Conservation (phyloP, 2,888 invertebrate species). For the Perithous albicinctus region DNA sequence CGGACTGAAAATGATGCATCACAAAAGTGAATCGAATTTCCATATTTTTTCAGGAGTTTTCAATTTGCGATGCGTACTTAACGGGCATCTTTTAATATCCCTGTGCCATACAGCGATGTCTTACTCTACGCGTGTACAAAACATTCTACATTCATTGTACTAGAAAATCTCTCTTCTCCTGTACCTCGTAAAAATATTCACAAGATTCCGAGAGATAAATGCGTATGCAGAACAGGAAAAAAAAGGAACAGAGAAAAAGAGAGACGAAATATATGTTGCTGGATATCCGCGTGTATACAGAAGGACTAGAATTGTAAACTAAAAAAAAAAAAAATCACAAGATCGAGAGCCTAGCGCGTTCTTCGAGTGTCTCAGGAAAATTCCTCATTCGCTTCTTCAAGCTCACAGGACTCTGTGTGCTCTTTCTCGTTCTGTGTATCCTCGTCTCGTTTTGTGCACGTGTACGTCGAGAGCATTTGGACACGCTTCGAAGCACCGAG, state of each 20-base stretch:
- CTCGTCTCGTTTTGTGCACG: conserved; percentile 8
- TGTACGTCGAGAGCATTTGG: conserved; percentile 37
- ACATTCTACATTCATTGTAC: conserved; percentile 4
- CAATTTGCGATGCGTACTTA: too few species aligned
- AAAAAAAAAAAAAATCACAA: conserved; percentile 25
- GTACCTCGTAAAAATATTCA: neutral
- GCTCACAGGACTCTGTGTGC: neutral
- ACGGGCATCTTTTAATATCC: neutral
- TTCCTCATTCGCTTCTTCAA: conserved; percentile 30
- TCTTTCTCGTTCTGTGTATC: conserved; percentile 18
- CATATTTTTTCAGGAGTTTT: too few species aligned
- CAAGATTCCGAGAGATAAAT: conserved; percentile 8
- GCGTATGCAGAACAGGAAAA: neutral
- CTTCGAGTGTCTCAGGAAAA: conserved; percentile 42
- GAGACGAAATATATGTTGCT: neutral
- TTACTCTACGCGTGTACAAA: neutral
- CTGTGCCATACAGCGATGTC: neutral
- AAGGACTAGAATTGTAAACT: conserved; percentile 9
- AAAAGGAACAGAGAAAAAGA: neutral
- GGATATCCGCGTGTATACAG: neutral
- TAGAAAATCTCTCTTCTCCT: conserved; percentile 7
- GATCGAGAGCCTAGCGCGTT: conserved; percentile 32
- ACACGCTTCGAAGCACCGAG: conserved; percentile 56
- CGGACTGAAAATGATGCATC: too few species aligned
- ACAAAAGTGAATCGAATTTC: too few species aligned